These are phyloP conservation scores for Cephalopholis sonnerati DNA, from an alignment of 2,113 vertebrate species.

Conservation along the genomic window DNA sequence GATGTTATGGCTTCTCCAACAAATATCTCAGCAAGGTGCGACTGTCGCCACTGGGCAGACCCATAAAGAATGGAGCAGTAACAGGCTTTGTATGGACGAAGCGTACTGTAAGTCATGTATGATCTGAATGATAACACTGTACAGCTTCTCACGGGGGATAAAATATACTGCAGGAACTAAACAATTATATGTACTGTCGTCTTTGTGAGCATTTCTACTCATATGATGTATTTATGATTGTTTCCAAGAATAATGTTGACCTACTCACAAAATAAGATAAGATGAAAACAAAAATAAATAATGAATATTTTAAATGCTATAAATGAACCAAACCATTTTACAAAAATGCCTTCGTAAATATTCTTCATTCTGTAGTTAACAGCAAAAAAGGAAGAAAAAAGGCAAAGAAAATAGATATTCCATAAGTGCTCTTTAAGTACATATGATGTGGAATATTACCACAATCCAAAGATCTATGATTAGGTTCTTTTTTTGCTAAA, in stretches of 20 bases:
- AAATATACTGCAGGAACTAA: conserved; percentile 42
- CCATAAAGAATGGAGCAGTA: conserved; percentile 69
- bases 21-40: conserved; percentile 75
- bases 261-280: neutral
- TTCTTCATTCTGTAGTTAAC: neutral
- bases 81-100: conserved; percentile 52
- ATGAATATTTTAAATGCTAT: neutral
- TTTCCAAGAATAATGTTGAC: neutral
- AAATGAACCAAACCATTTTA: neutral
- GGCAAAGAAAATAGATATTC: conserved; percentile 57
- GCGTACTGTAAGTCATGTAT: neutral
- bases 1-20: conserved; percentile 72
- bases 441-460: conserved; percentile 79
- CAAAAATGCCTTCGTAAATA: neutral
- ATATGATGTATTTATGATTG: neutral
- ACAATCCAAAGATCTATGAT: conserved; percentile 81
- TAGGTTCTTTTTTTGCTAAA: conserved; percentile 80
- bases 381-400: neutral
- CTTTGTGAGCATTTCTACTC: neutral
- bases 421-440: conserved; percentile 76
- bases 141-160: conserved; percentile 29
- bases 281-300: neutral
- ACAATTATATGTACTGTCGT: conserved; percentile 60
- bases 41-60: conserved; percentile 71
- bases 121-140: conserved; percentile 59